phyloP scores from a whole-genome alignment of 2,888 invertebrate genomes.

The Philopedon plagiatum region DNA sequence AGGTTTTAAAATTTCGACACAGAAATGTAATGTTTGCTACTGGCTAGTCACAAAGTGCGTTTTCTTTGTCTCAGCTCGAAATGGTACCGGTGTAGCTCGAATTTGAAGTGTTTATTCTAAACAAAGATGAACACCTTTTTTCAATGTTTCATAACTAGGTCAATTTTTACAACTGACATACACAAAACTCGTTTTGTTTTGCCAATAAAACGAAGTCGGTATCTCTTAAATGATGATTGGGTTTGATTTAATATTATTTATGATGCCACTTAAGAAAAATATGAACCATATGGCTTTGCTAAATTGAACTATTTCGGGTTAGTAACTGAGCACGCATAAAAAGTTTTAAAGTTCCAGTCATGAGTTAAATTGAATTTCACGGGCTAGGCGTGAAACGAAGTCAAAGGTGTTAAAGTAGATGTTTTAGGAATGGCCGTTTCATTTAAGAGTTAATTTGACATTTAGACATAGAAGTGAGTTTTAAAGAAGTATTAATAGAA shows the following conservation, averaged over 20 bases:
- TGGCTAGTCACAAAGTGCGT: too few relatives aligned
- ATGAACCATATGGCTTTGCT: constrained; percentile 1
- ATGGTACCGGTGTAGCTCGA: too few relatives aligned
- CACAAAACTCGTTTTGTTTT: constrained; percentile 9
- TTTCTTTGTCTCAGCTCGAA: too few relatives aligned
- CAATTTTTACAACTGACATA: constrained; percentile 7
- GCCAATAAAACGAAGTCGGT: not conserved
- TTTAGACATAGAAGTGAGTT: too few relatives aligned
- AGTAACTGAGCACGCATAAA: constrained; percentile 2
- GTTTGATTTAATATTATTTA: constrained; percentile 16
- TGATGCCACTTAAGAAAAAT: constrained; percentile 10
- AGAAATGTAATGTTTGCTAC: too few relatives aligned
- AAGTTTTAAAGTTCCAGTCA: not conserved
- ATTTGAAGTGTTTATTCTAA: too few relatives aligned
- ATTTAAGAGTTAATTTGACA: too few relatives aligned
- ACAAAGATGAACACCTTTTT: not conserved
- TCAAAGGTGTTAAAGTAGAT: not conserved
- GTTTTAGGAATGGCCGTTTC: too few relatives aligned
- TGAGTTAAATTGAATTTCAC: not conserved
- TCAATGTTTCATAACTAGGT: constrained; percentile 6
- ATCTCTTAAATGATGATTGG: constrained; percentile 9
- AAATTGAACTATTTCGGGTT: constrained; percentile 1
- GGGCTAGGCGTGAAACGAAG: not conserved
- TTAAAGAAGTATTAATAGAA: too few relatives aligned
- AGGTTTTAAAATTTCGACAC: too few relatives aligned